Evolutionary conservation across 2,113 vertebrate genomes (phyloP).

Genomic region (Pseudorectes ferrugineus): DNA sequence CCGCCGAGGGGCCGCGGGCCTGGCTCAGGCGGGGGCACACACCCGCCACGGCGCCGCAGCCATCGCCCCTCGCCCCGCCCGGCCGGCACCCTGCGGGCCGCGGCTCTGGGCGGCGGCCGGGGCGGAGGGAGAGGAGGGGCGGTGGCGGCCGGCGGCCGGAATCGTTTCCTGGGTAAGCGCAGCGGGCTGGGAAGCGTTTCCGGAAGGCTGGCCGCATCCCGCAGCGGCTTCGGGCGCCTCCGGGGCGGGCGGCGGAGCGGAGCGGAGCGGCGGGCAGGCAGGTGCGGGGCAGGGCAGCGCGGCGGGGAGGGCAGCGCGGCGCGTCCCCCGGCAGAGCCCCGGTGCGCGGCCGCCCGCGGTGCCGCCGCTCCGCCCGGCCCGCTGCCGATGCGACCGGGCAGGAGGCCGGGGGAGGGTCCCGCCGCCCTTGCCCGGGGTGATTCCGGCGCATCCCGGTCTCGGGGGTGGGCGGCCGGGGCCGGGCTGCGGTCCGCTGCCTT

Average conservation of each 20-base stretch:
- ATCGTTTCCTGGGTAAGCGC: no score
- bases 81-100: background rate
- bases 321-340: background rate
- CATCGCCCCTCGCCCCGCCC: background rate
- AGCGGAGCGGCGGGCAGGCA: no score
- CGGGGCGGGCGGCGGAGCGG: no score
- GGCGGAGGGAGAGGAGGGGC: background rate
- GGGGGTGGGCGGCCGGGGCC: background rate
- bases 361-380: background rate
- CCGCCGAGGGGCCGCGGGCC: background rate
- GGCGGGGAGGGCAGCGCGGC: no score
- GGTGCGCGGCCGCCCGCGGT: background rate
- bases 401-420: background rate
- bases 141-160: no score
- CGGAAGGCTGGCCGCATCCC: no score
- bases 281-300: background rate
- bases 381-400: background rate
- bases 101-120: background rate
- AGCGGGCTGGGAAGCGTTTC: no score
- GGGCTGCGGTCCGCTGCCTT: background rate
- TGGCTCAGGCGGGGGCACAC: accelerated
- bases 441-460: background rate
- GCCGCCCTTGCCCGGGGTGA: background rate
- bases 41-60: background rate
- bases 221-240: no score